phyloP scores from a whole-genome alignment of 2,888 invertebrate genomes.

The Drosophila pegasa region DNA sequence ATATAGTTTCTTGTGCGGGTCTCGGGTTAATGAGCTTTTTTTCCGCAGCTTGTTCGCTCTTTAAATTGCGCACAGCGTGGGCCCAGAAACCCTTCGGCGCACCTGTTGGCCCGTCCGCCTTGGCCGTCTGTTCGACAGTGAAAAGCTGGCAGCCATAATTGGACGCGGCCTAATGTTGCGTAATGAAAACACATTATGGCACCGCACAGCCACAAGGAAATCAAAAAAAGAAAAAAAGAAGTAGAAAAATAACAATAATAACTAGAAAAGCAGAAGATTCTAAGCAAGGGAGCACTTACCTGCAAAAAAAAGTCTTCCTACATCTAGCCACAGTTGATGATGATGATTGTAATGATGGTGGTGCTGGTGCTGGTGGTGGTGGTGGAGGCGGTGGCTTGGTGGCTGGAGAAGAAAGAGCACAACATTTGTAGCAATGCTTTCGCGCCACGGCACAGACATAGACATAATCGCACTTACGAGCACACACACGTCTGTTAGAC shows the following conservation, averaged over 20 bases:
- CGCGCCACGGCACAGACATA: conserved; percentile 46
- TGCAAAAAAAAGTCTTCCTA: conserved; percentile 29
- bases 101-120: conserved; percentile 52
- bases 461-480: conserved; percentile 45
- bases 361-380: conserved; percentile 43
- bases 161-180: conserved; percentile 74
- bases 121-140: conserved; percentile 55
- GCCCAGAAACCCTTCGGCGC: conserved; percentile 36
- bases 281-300: conserved; percentile 35
- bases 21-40: conserved; percentile 25
- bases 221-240: conserved; percentile 29
- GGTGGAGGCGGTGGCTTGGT: conserved; percentile 15
- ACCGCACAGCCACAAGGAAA: conserved; percentile 41
- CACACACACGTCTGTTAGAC: conserved; percentile 68
- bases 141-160: conserved; percentile 70
- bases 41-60: conserved; percentile 14
- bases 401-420: conserved; percentile 36
- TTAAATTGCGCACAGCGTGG: conserved; percentile 56
- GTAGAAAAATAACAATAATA: conserved; percentile 51
- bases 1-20: conserved; percentile 12
- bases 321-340: conserved; percentile 35
- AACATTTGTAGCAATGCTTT: conserved; percentile 65
- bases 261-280: conserved; percentile 52
- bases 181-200: conserved; percentile 77
- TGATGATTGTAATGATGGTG: conserved; percentile 40